Base-by-base conservation (phyloP, 2,797 vertebrate genomes). In the Vireo griseus region DNA sequence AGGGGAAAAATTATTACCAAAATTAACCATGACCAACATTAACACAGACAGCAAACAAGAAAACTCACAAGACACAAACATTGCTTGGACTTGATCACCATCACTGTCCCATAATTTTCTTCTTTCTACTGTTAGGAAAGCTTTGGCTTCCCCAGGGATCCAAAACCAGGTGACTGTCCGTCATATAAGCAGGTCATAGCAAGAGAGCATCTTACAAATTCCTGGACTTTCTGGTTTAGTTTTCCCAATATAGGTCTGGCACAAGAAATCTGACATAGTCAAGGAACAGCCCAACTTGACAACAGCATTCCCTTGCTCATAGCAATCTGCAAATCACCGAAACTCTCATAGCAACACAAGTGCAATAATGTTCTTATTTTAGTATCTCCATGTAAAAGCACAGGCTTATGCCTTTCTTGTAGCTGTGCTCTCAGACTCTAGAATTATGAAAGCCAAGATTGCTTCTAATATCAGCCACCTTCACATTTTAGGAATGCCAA, bases 401-500 rank as follows among this genome's bases (percentile, higher is more conserved):
- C 58, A 86, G 71, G 76, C 85, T 83, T 83, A 89, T 2, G 66
- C 40, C 62, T 86, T 61, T 89, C 78, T 72, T 1, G 2, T 84
- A 77, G 73, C 81, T 94, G 61, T 59, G 45, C 75, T 87, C 79
- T 88, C 76, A 95, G 84, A 91, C 26, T 96, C 81, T 10, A 77
- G 58, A 80, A 83, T 92, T 86, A 90, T 13, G 85, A 94, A 91
- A 95, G 91, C 91, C 91, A 91, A 93, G 90, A 94, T 35, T 94
- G 83, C 47, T 91, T 94, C 95, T 91, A 96, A 69, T 92, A 96
- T 72, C 91, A 91, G 65, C 85, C 89, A 96, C 94, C 92, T 96
- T 94, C 95, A 90, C 65, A 90, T 85, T 92, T 92, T 81, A 89
- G 62, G 87, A 92, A 95, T 80, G 81, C 61, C 91, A 92, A 92